phyloP scores from a whole-genome alignment of 2,797 vertebrate species.

The Rhinogobio ventralis region DNA sequence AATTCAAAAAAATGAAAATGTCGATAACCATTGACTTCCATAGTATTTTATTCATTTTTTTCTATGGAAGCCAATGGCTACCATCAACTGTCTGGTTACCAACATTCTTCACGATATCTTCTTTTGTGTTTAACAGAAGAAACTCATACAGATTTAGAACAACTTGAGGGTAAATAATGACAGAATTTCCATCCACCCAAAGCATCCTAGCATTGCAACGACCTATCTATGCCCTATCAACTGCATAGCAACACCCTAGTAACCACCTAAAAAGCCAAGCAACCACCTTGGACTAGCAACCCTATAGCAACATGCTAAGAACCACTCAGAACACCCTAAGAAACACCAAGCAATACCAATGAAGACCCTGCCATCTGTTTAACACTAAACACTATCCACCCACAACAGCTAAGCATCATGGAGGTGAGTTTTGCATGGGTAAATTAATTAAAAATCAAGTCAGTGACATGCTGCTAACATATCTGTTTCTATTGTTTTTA shows the following conservation, averaged over 20 bases:
- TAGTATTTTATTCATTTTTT: too few species aligned
- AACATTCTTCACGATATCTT: too few species aligned
- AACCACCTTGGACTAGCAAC: background rate
- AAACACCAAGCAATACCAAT: background rate
- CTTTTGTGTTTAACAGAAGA: too few species aligned
- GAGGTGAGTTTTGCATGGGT: background rate
- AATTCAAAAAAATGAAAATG: too few species aligned
- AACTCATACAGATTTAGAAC: too few species aligned
- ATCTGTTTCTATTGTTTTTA: background rate
- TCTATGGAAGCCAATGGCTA: too few species aligned
- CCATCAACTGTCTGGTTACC: too few species aligned
- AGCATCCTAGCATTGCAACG: background rate
- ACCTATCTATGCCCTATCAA: background rate
- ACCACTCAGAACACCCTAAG: background rate
- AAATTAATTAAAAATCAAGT: background rate
- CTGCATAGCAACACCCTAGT: background rate
- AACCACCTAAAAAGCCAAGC: background rate
- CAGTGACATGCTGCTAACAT: background rate
- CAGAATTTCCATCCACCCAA: background rate
- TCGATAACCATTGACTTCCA: too few species aligned
- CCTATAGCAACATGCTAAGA: background rate
- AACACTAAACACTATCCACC: background rate
- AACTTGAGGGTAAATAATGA: too few species aligned
- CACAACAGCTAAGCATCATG: background rate
- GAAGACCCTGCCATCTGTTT: background rate